Evolutionary conservation across 2,888 invertebrate genomes (phyloP), one percentile per base, ranked within the genome.

Genomic region (Lissonota sp.): DNA sequence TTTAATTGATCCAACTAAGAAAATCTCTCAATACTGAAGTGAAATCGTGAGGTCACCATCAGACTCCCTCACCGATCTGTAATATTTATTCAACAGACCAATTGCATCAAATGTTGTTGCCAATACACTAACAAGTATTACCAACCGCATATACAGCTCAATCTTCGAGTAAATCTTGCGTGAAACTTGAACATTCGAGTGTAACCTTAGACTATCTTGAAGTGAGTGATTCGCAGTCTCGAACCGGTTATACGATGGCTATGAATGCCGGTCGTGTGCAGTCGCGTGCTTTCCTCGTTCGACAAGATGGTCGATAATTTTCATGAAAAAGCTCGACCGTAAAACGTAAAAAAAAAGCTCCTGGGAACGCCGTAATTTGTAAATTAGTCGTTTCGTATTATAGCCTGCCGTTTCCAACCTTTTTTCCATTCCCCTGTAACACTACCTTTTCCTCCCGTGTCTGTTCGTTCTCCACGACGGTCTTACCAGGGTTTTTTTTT

Each of bases 301-400:
- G 40, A 37, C 64, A n/a, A 44, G 64, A 49, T 37, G 57, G 63
- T 26, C 53, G 12, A 44, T 40, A 64, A 53, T 46, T 66, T 73
- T 46, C 55, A 55, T 55, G 42, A 55, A 46, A 60, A 80, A 53
- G 60, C 75, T 57, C 66, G 37, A 46, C 26, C 8, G 44, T 44
- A 70, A 62, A 62, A 6, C 58, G 10, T 10, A 39, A 72, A 62
- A 67, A 53, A 39, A 14, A 39, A 62, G 16, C 16, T 12, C 6
- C 6, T 12, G 37, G 72, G 60, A 39, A 58, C 74, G 71, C 75
- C 62, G 60, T 66, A 75, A 75, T 75, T 76, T 72, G 75, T 79
- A 71, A 80, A 80, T 76, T 71, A 75, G 75, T 67, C 62, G 62
- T 67, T 80, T 62, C 66, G 71, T 49, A 71, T 39, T 51, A 8